Evolutionary conservation across 2,797 vertebrate species (phyloP), one percentile per base, ranked within the genome.

Genomic region (Apogon talboti): DNA sequence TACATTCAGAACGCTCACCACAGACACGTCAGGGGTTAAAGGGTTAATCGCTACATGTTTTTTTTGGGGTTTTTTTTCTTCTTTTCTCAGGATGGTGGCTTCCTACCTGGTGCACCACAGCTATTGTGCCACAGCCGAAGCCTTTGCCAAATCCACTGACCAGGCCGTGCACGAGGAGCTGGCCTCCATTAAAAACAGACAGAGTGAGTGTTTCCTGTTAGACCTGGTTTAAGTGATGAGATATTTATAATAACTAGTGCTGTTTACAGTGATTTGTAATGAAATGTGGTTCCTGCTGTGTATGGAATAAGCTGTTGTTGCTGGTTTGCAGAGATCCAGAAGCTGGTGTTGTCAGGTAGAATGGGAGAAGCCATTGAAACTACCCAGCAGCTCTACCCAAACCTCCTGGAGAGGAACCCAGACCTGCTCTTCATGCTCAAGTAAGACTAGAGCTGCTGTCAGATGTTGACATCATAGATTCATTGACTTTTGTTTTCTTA

Each of bases 351-450:
- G 85, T 96, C 96, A 1, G 97, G 97, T 68, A 93, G 97, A 79
- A 97, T 99, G 90, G 97, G 97, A 12, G 97, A 99, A 78, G 97
- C 97, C 87, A 99, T 99, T 58, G 96, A 98, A 86, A 96, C 96
- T 76, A 98, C 97, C 46, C 96, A 98, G 76, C 96, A 94, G 78
- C 95, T 98, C 59, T 99, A 99, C 73, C 97, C 97, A 71, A 96
- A 91, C 84, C 95, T 99, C 49, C 93, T 99, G 86, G 97, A 98
- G 84, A 95, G 95, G 87, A 99, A 98, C 78, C 97, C 96, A 30
- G 96, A 99, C 92, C 94, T 99, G 13, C 94, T 98, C 62, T 98
- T 98, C 90, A 98, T 97, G 96, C 94, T 98, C 86, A 98, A 98
- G 97, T 98, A 91, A 94, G 95, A 91, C 33, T 18, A 0, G 0